phyloP scores from a whole-genome alignment of 2,888 invertebrate genomes.

The Harpalus rubripes region DNA sequence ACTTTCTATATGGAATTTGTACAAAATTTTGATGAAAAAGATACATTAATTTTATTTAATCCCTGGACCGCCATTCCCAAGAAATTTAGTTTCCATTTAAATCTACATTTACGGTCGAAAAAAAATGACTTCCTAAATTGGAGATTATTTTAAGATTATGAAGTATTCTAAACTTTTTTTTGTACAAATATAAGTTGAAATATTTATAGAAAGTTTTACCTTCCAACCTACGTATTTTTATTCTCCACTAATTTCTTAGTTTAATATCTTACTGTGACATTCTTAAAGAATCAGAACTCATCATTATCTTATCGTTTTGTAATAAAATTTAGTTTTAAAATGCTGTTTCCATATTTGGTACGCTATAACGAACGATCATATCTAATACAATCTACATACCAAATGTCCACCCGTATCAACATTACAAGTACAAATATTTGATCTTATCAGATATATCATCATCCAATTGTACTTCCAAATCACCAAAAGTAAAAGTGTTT shows the following conservation, averaged over 20 bases:
- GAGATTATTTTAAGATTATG: no score
- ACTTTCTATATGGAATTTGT: no score
- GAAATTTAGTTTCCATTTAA: no score
- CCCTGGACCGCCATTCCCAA: no score
- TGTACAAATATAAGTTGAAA: no score
- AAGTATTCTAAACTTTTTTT: no score
- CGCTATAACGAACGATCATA: neutral
- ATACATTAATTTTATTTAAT: no score
- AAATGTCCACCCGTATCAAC: neutral
- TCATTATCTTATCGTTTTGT: neutral
- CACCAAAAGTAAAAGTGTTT: neutral
- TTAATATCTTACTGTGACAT: neutral
- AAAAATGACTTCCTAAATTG: no score
- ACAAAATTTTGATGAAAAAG: no score
- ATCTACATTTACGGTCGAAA: no score
- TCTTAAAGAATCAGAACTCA: neutral
- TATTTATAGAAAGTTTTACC: neutral
- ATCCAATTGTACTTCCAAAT: constrained; percentile 6
- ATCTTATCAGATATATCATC: neutral
- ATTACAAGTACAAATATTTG: neutral
- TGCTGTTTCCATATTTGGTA: neutral
- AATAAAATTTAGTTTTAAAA: constrained; percentile 4
- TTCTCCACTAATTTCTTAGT: neutral
- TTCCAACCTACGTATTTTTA: neutral
- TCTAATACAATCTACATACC: constrained; percentile 2